Evolutionary conservation across 2,888 invertebrate genomes (phyloP).

Genomic region (Magallana nippona): DNA sequence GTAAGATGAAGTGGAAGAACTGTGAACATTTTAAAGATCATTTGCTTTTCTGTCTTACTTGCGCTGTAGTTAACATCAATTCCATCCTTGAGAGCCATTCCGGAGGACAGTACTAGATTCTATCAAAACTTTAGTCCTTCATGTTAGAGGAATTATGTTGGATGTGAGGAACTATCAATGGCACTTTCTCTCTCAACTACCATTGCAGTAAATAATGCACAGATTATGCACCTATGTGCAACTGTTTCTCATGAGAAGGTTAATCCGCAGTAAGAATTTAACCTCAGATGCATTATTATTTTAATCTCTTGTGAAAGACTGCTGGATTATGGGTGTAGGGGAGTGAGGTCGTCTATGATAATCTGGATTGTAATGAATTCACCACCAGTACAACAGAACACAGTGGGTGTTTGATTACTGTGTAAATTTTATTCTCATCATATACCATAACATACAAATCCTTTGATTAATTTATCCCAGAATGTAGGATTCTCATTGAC

Average conservation of each 20-base stretch:
- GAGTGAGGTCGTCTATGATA: background rate
- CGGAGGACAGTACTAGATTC: background rate
- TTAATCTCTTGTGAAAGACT: slow-evolving; percentile 4
- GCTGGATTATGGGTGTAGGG: background rate
- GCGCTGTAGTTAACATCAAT: slow-evolving; percentile 21
- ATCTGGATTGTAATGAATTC: slow-evolving; percentile 9
- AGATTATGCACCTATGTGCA: slow-evolving; percentile 18
- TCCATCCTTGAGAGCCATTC: slow-evolving; percentile 20
- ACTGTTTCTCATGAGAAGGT: slow-evolving; percentile 20
- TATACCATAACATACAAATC: too few relatives aligned
- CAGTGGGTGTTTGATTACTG: too few relatives aligned
- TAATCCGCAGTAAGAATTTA: background rate
- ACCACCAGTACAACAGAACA: too few relatives aligned
- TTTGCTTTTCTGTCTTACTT: background rate
- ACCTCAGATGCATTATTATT: background rate
- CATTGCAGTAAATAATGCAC: background rate
- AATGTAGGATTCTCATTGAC: too few relatives aligned
- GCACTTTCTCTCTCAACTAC: background rate
- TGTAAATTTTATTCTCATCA: too few relatives aligned
- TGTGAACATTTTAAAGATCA: too few relatives aligned
- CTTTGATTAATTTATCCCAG: too few relatives aligned
- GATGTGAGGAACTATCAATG: background rate
- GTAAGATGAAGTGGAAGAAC: too few relatives aligned
- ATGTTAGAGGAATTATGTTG: background rate
- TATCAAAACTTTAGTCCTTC: background rate